Percentiles rank a stretch among this genome's conserved stretches.
Evolutionary conservation across 2,888 invertebrate genomes (phyloP).

Genomic region (Carpatolechia fugitivella): DNA sequence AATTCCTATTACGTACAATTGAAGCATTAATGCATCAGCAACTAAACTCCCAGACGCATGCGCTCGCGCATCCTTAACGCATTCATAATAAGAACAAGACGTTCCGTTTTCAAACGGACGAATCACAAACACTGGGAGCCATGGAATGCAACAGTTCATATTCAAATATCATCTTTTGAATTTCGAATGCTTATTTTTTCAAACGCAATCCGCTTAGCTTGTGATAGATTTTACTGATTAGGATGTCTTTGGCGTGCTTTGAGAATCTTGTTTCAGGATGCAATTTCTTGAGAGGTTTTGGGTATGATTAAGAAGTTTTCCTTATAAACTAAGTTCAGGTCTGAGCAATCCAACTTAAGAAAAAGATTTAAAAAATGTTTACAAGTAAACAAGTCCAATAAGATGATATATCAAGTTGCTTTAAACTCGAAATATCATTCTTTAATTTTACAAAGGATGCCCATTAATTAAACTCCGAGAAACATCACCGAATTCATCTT

Average conservation of each 20-base stretch:
- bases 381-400: too few relatives aligned
- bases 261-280: neutral
- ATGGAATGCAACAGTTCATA: slow-evolving; percentile 61
- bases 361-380: too few relatives aligned
- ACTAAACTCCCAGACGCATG: slow-evolving; percentile 76
- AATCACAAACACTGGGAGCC: slow-evolving; percentile 64
- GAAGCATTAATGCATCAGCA: slow-evolving; percentile 76
- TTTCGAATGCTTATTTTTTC: slow-evolving; percentile 8
- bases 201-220: neutral
- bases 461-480: neutral
- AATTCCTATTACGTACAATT: neutral
- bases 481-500: neutral
- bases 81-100: slow-evolving; percentile 74
- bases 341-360: too few relatives aligned
- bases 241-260: neutral
- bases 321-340: too few relatives aligned
- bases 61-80: slow-evolving; percentile 74
- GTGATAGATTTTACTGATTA: neutral
- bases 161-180: slow-evolving; percentile 46
- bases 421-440: too few relatives aligned
- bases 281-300: too few relatives aligned
- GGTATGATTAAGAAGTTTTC: too few relatives aligned
- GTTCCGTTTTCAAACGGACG: slow-evolving; percentile 67
- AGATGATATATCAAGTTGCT: too few relatives aligned
- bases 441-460: too few relatives aligned